Evolutionary conservation across 2,113 vertebrate genomes (phyloP).

Genomic region (Guaruba guarouba): DNA sequence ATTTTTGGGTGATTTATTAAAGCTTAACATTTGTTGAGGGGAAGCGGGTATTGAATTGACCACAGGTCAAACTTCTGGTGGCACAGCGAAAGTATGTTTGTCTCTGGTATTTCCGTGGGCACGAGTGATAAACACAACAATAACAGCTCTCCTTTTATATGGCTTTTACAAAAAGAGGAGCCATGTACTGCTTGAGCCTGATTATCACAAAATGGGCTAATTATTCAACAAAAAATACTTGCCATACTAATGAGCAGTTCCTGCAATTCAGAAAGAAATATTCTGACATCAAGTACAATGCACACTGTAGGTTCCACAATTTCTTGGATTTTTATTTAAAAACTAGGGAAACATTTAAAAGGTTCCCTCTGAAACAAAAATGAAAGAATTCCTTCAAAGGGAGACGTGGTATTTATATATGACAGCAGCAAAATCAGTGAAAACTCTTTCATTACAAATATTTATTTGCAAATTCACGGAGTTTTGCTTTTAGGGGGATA

Average conservation of each 20-base stretch:
- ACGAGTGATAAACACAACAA: background rate
- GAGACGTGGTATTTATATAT: background rate
- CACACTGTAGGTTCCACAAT: background rate
- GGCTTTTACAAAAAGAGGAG: background rate
- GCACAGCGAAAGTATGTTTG: background rate
- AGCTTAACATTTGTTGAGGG: background rate
- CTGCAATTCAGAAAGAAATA: background rate
- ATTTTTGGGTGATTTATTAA: background rate
- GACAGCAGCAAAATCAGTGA: background rate
- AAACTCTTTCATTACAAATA: background rate
- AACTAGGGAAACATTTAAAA: background rate
- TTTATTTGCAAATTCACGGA: background rate
- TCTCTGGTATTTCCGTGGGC: background rate
- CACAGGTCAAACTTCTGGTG: background rate
- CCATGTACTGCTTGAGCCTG: background rate
- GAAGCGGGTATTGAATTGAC: background rate
- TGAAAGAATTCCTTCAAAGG: background rate
- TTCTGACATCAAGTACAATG: background rate
- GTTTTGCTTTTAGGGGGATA: background rate
- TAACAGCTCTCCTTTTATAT: background rate
- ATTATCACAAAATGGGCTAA: background rate
- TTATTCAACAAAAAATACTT: background rate
- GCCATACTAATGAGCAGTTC: background rate
- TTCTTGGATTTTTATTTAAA: background rate
- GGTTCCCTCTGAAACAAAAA: background rate